Conservation (phyloP, 2,113 vertebrate species). For the Leucopsar rothschildi region DNA sequence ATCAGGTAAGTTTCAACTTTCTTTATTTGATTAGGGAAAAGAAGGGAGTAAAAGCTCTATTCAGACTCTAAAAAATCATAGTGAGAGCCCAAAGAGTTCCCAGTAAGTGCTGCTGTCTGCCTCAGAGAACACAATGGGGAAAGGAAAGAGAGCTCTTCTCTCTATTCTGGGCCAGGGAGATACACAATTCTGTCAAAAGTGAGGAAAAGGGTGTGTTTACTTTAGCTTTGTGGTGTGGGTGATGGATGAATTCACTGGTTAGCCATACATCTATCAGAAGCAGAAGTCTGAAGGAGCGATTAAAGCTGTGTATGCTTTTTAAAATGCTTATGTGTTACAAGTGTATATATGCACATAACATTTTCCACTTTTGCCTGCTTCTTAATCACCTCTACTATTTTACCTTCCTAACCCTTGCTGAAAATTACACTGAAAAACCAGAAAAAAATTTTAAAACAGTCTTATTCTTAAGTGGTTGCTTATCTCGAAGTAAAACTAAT, state of each 20-base stretch:
- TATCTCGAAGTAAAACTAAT: not conserved
- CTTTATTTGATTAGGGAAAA: not conserved
- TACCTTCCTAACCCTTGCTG: not conserved
- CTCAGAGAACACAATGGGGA: not conserved
- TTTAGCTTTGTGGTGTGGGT: not conserved
- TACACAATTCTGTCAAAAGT: not conserved
- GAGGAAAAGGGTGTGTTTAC: fast-evolving
- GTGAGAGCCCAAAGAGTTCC: not conserved
- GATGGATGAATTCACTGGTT: not conserved
- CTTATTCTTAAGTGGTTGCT: not conserved
- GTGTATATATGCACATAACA: not conserved
- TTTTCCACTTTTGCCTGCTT: not conserved
- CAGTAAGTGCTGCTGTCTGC: not conserved
- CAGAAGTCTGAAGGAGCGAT: not conserved
- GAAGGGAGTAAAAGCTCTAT: not conserved
- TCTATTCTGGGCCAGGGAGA: not conserved
- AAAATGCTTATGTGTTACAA: not conserved
- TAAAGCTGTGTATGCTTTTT: not conserved
- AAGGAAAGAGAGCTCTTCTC: not conserved
- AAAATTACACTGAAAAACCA: not conserved
- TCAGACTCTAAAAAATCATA: not conserved
- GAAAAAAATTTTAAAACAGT: not conserved
- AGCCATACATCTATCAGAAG: not conserved
- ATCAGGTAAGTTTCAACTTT: constrained; percentile 70
- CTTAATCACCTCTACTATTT: not conserved